Base-by-base conservation (phyloP, 2,888 invertebrate genomes). In the Ectropis crepuscularia region DNA sequence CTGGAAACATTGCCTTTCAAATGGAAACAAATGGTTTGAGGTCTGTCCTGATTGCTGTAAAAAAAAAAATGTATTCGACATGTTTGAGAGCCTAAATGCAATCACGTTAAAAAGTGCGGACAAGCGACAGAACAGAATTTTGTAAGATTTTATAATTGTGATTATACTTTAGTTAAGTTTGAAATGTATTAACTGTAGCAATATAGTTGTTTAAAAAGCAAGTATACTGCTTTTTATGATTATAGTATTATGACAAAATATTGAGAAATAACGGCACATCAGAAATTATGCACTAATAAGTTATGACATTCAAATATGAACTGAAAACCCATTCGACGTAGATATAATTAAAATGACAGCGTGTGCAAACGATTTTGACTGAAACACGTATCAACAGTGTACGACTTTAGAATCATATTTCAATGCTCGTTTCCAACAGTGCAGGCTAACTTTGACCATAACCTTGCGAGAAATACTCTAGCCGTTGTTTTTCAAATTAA, bases 131-230 rank as follows among this genome's bases (percentile, higher is more conserved):
- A 59, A 43, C 43, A 60, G 47, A 54, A 57, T 60, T 60, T 57
- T 57, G 60, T 57, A 57, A 61, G 51, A 65, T 65, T 61, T 53
- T 57, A 61, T 61, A 48, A 65, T 65, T 65, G 60, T 65, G 64
- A 65, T 65, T 65, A 53, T 61, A 55, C 12, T 46, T 55, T 60
- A 64, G 64, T 28, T 60, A 57, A 60, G 64, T 60, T 64, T 45
- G 53, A 57, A 57, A 60, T 47, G 11, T 45, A 58, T 39, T 65
- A n/a, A 49, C 39, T 59, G 39, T 58, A 57, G 37, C 49, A 42
- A 53, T 11, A 53, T 42, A 49, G 38, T 50, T 16, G n/a, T 12
- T 50, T 12, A 9, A 50, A 50, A 50, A 50, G 2, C 11, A 7
- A 38, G 9, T 6, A 39, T 50, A 50, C 37, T 48, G 48, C 43